These are phyloP conservation scores for Halcyon chelicuti DNA, from an alignment of 2,797 vertebrate genomes.

Conservation along the genomic window DNA sequence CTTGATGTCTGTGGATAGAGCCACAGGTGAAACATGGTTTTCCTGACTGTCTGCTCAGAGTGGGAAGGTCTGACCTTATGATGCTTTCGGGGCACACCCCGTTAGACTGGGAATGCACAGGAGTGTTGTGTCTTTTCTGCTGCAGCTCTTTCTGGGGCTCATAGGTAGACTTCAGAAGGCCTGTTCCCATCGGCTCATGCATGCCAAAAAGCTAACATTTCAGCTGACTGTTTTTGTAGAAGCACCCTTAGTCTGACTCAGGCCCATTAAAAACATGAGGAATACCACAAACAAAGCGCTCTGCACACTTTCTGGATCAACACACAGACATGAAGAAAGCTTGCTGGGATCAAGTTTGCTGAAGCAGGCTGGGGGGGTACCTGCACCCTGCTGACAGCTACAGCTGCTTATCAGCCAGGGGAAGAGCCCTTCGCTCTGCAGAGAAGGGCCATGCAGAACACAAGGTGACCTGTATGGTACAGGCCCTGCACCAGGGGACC, in stretches of 20 bases:
- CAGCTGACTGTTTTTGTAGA: background rate
- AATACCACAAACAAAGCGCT: background rate
- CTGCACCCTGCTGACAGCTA: background rate
- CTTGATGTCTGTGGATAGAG: background rate
- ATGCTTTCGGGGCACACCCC: background rate
- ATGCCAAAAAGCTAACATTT: background rate
- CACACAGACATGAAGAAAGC: background rate
- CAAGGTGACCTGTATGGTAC: accelerated
- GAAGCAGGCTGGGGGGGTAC: background rate
- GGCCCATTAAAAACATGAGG: background rate
- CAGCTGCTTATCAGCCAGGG: background rate
- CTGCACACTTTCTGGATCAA: background rate
- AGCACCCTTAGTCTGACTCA: background rate
- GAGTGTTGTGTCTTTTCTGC: background rate
- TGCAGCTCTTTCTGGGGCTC: background rate
- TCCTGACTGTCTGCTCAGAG: background rate
- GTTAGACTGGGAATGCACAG: background rate
- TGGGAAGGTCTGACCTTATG: background rate
- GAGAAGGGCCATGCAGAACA: background rate
- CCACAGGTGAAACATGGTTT: background rate
- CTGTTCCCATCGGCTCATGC: background rate
- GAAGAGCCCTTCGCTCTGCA: background rate
- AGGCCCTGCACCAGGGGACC: background rate
- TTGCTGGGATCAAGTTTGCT: background rate
- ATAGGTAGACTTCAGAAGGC: background rate